phyloP scores from a whole-genome alignment of 2,797 vertebrate species.

The Sebastes oblongus region DNA sequence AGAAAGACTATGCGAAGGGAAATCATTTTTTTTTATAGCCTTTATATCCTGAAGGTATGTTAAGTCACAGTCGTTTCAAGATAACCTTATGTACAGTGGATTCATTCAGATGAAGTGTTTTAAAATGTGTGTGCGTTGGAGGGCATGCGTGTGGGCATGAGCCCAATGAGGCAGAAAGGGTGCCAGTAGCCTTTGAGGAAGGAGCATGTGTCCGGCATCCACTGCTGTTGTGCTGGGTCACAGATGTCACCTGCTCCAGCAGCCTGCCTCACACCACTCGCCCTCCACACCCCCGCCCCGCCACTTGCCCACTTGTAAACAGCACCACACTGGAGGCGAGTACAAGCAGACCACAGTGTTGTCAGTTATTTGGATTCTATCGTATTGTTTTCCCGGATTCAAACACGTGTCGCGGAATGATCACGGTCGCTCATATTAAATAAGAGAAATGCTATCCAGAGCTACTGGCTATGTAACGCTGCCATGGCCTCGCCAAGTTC shows the following conservation, averaged over 20 bases:
- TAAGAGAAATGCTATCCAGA: constrained; percentile 42
- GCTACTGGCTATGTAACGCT: constrained; percentile 50
- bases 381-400: neutral
- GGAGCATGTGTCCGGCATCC: constrained; percentile 65
- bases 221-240: constrained; percentile 63
- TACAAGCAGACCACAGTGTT: constrained; percentile 13
- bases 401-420: constrained; percentile 15
- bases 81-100: constrained; percentile 9
- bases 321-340: constrained; percentile 1
- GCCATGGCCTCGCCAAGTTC: constrained; percentile 46
- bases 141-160: constrained; percentile 12
- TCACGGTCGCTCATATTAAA: constrained; percentile 10
- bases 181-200: constrained; percentile 60
- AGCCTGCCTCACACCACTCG: constrained; percentile 37
- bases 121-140: constrained; percentile 5
- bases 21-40: neutral
- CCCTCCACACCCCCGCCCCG: neutral
- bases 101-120: constrained; percentile 6
- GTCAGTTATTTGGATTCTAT: neutral
- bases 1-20: neutral
- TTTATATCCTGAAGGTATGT: neutral
- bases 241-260: constrained; percentile 72
- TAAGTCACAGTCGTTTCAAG: neutral
- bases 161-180: constrained; percentile 52
- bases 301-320: constrained; percentile 26